These are phyloP conservation scores for Syngnathus floridae DNA, from an alignment of 2,113 vertebrate genomes.

Conservation along the genomic window DNA sequence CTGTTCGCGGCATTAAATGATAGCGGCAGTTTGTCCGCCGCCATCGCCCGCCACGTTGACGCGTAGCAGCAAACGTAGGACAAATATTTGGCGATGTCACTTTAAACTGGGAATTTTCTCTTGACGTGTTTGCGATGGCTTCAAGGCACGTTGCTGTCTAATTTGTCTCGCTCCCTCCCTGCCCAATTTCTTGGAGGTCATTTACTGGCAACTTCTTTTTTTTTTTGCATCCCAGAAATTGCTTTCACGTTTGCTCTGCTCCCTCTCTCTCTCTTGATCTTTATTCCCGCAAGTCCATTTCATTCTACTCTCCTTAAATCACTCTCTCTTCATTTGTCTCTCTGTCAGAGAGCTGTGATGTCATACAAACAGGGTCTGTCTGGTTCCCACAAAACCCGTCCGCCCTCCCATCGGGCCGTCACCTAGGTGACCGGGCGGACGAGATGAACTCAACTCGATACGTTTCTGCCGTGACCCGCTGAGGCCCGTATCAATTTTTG, in stretches of 20 bases:
- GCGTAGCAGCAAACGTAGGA: slow-evolving; percentile 56
- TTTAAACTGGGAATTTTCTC: slow-evolving; percentile 27
- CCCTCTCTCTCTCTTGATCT: slow-evolving; percentile 8
- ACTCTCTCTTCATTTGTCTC: slow-evolving; percentile 17
- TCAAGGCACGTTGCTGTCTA: slow-evolving; percentile 28
- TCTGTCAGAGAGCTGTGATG: slow-evolving; percentile 24
- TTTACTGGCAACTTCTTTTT: slow-evolving; percentile 32
- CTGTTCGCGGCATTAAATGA: slow-evolving; percentile 65
- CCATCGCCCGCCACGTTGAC: slow-evolving; percentile 58
- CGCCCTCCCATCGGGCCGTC: slow-evolving; percentile 43
- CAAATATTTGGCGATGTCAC: slow-evolving; percentile 58
- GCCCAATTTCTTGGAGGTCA: slow-evolving; percentile 42
- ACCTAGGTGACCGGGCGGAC: slow-evolving; percentile 53
- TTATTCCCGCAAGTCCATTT: slow-evolving; percentile 28
- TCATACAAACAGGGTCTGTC: slow-evolving; percentile 43
- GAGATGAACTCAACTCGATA: slow-evolving; percentile 66
- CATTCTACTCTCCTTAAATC: slow-evolving; percentile 9
- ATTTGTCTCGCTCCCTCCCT: slow-evolving; percentile 26
- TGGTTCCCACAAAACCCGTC: slow-evolving; percentile 30
- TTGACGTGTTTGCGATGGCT: slow-evolving; percentile 36
- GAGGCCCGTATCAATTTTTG: slow-evolving; percentile 65
- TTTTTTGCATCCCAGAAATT: slow-evolving; percentile 29
- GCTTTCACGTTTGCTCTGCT: slow-evolving; percentile 28
- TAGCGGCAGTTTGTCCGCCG: slow-evolving; percentile 36
- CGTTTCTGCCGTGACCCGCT: slow-evolving; percentile 58